Conservation (phyloP, 2,113 vertebrate species). For the Chloropsis hardwickii region DNA sequence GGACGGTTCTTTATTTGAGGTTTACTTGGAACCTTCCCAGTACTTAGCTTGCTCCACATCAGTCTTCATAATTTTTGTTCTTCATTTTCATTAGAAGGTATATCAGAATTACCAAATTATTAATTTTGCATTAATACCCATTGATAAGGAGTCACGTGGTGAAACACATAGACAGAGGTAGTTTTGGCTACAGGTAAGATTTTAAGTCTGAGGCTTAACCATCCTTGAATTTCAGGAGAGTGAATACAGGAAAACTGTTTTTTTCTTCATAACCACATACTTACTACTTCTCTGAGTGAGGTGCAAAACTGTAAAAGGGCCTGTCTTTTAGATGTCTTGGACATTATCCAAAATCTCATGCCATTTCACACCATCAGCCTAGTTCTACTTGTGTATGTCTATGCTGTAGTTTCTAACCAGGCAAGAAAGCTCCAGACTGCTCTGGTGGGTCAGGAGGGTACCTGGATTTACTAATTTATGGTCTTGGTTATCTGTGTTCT, state of each 20-base stretch:
- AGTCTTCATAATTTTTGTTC: not conserved
- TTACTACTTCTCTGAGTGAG: not conserved
- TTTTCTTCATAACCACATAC: not conserved
- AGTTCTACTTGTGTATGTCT: not conserved
- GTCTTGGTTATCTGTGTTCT: not conserved
- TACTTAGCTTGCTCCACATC: not conserved
- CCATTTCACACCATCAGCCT: not conserved
- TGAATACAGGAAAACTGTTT: fast-evolving
- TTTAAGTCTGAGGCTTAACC: not conserved
- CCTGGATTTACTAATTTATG: not conserved
- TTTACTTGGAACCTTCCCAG: not conserved
- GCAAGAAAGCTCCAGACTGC: not conserved
- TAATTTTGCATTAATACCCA: not conserved
- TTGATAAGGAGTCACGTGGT: not conserved
- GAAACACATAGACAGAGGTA: not conserved
- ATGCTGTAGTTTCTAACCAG: not conserved
- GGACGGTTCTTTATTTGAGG: not conserved
- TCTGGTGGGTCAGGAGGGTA: not conserved
- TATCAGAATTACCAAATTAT: not conserved
- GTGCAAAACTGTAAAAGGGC: not conserved
- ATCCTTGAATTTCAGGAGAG: not conserved
- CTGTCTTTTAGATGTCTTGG: not conserved
- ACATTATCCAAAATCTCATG: not conserved
- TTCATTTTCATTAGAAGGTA: not conserved
- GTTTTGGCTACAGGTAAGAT: not conserved